Base-by-base conservation (phyloP, 2,888 invertebrate genomes). In the Drosophila histrio region DNA sequence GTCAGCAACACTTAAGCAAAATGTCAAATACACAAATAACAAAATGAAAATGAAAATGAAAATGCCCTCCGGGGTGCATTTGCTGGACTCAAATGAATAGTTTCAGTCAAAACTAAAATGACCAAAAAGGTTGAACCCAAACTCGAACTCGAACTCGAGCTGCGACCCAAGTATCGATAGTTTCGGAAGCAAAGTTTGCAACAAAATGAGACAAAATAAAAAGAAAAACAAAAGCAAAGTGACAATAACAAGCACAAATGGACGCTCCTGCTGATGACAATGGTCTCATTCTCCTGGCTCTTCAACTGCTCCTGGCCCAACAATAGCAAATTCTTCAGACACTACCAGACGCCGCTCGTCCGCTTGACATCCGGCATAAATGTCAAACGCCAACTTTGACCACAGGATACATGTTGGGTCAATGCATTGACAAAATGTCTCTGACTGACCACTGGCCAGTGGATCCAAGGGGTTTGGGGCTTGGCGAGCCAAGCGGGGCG, bases 1-100 rank as follows among this genome's bases (percentile, higher is more conserved):
- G 88, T 84, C 84, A 88, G 87, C 88, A 87, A 88, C 88, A 88
- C 88, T 87, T 87, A 84, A 72, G 79, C 75, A 85, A 88, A 84
- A 88, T 84, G 84, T 88, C 84, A 84, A 84, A 87, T 88, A 88
- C 84, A 84, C 85, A 82, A 82, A 85, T 85, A 79, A 69, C 78
- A 58, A 67, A 82, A 72, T 79, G 73, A 76, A 82, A 88, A 83
- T 62, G 65, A 58, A 67, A 82, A 72, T 79, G 73, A 76, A 82
- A 88, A 83, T 62, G 65, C 74, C 88, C 88, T 86, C 88, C 77
- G 61, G 82, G 88, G 82, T 88, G 88, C 88, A 83, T 83, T 83
- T 88, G 77, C 59, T 63, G 54, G 65, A 63, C 64, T 76, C 77
- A 71, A 85, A 73, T 82, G 88, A 82, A 82, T 79, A 86, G 88